A percentile compares a stretch with the other conserved stretches of the same genome.
phyloP scores from a whole-genome alignment of 2,888 invertebrate genomes.

The Serripes groenlandicus region DNA sequence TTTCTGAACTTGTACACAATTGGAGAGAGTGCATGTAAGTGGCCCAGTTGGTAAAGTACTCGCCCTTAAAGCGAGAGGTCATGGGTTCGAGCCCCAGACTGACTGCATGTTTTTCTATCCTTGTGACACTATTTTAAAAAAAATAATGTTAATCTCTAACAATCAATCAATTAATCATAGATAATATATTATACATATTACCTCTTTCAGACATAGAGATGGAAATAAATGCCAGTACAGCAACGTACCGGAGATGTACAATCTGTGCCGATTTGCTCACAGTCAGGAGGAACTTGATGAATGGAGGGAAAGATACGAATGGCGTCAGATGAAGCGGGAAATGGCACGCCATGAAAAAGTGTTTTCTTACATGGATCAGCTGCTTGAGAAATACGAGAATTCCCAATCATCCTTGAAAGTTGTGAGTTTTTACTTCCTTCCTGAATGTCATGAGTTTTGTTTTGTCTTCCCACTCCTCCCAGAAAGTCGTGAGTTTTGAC shows the following conservation, averaged over 20 bases:
- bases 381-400: slow-evolving; percentile 80
- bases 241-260: slow-evolving; percentile 81
- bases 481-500: too few relatives aligned
- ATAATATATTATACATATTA: neutral
- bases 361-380: slow-evolving; percentile 83
- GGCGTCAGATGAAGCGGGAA: slow-evolving; percentile 83
- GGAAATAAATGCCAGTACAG: slow-evolving; percentile 81
- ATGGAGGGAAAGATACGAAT: slow-evolving; percentile 83
- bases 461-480: too few relatives aligned
- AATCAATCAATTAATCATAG: too few relatives aligned
- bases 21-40: too few relatives aligned
- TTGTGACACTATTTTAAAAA: too few relatives aligned
- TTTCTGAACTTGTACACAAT: too few relatives aligned
- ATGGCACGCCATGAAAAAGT: slow-evolving; percentile 81
- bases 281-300: slow-evolving; percentile 84
- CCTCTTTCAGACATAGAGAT: slow-evolving; percentile 48
- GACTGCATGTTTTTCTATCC: too few relatives aligned
- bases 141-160: neutral
- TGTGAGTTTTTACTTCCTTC: slow-evolving; percentile 73
- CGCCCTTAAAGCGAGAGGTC: too few relatives aligned
- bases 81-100: too few relatives aligned
- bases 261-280: slow-evolving; percentile 84
- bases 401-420: slow-evolving; percentile 77
- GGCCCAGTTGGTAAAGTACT: too few relatives aligned
- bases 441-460: too few relatives aligned